Conservation (phyloP, 1,140 invertebrate species). For the Ephestia elutella region DNA sequence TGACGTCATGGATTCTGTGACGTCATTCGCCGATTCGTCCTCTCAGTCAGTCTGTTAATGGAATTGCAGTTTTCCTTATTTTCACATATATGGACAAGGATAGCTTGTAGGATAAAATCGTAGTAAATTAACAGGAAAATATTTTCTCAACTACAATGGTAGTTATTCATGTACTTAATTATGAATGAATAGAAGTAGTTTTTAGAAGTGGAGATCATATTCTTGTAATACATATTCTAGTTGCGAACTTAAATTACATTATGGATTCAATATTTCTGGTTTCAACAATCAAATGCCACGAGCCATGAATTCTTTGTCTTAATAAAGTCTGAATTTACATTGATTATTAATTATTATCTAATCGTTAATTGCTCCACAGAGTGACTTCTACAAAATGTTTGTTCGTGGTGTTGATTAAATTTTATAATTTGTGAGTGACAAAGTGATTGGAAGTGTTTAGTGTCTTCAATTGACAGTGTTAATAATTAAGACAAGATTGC, state of each 20-base stretch:
- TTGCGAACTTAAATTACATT: too few relatives aligned
- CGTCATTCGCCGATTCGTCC: not conserved
- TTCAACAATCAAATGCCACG: slow-evolving; percentile 35
- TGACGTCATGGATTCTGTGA: not conserved
- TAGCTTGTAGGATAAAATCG: too few relatives aligned
- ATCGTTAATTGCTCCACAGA: slow-evolving; percentile 37
- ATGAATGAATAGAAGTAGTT: too few relatives aligned
- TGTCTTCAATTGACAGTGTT: slow-evolving; percentile 33
- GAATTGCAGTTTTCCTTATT: too few relatives aligned
- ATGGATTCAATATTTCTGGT: slow-evolving; percentile 2
- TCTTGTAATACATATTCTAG: too few relatives aligned
- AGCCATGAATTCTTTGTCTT: slow-evolving; percentile 6
- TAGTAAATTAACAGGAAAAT: too few relatives aligned
- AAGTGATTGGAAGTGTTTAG: slow-evolving; percentile 9
- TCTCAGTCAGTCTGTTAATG: too few relatives aligned
- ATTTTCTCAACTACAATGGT: too few relatives aligned
- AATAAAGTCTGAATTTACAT: not conserved
- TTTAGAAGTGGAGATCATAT: too few relatives aligned
- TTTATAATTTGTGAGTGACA: not conserved
- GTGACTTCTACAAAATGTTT: slow-evolving; percentile 52
- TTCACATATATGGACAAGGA: too few relatives aligned
- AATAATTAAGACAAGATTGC: slow-evolving; percentile 30
- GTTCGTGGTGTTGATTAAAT: slow-evolving; percentile 56
- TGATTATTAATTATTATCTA: too few relatives aligned
- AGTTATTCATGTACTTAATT: too few relatives aligned